Percentiles rank a stretch among this genome's conserved stretches.
phyloP scores from a whole-genome alignment of 2,888 invertebrate species.

The Eilema caniola region DNA sequence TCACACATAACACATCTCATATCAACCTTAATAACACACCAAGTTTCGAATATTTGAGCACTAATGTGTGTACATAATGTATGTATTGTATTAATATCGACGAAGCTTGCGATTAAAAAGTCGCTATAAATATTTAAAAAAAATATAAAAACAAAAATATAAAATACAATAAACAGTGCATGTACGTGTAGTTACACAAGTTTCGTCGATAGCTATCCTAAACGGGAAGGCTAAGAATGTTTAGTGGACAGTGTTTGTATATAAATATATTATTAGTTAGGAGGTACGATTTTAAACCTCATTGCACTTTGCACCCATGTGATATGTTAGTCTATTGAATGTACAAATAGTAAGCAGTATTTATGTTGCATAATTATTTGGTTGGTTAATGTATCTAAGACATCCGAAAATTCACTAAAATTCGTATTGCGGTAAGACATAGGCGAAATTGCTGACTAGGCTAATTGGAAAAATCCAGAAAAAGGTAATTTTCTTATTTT shows the following conservation, averaged over 20 bases:
- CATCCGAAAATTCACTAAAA: constrained; percentile 14
- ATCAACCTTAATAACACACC: constrained; percentile 46
- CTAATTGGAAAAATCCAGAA: constrained; percentile 20
- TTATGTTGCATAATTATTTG: constrained; percentile 45
- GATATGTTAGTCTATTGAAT: constrained; percentile 59
- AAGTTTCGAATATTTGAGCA: constrained; percentile 54
- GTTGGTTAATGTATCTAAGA: constrained; percentile 24
- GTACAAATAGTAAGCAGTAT: constrained; percentile 47
- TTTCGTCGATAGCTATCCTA: constrained; percentile 63
- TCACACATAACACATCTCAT: constrained; percentile 73
- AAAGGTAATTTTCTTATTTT: constrained; percentile 35
- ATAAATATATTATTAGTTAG: constrained; percentile 50
- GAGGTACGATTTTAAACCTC: constrained; percentile 69
- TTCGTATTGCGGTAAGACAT: constrained; percentile 24
- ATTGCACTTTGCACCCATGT: constrained; percentile 58
- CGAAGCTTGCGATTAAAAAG: constrained; percentile 54
- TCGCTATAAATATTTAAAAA: background rate
- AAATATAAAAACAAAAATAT: too few relatives aligned
- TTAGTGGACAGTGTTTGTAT: constrained; percentile 80
- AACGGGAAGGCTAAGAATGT: constrained; percentile 78
- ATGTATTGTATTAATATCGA: constrained; percentile 48
- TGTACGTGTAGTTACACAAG: constrained; percentile 32
- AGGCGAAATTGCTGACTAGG: constrained; percentile 23
- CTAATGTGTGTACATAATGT: constrained; percentile 56
- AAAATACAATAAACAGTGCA: constrained; percentile 12